Percentiles rank a stretch among this genome's conserved stretches.
phyloP scores from a whole-genome alignment of 1,140 invertebrate species.

The Bombus waltoni region DNA sequence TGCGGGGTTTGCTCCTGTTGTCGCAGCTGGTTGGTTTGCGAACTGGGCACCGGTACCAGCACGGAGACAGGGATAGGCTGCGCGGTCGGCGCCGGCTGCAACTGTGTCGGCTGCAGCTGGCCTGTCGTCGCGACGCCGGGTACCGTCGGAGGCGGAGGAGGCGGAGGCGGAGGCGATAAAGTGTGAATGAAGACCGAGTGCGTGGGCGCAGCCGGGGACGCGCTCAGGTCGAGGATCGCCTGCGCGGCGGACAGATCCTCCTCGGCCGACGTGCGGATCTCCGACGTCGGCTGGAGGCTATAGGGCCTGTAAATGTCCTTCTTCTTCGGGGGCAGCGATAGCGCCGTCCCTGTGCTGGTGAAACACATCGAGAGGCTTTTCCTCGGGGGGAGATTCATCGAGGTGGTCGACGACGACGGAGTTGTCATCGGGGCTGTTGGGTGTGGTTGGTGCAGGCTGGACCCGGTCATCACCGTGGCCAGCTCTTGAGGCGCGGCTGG shows the following conservation, averaged over 20 bases:
- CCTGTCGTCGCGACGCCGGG: not conserved
- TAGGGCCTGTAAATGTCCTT: constrained; percentile 94
- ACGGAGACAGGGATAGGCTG: constrained; percentile 76
- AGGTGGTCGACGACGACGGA: constrained; percentile 62
- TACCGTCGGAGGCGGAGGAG: constrained; percentile 61
- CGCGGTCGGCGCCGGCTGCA: constrained; percentile 53
- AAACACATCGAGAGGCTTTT: constrained; percentile 91
- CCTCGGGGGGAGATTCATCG: constrained; percentile 80
- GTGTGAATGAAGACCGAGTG: constrained; percentile 81
- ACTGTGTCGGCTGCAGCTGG: constrained; percentile 30
- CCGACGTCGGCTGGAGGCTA: constrained; percentile 87
- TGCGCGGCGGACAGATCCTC: constrained; percentile 93
- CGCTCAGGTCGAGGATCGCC: constrained; percentile 93
- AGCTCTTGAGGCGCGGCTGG: constrained; percentile 57
- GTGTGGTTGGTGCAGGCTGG: constrained; percentile 58
- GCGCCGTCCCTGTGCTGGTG: constrained; percentile 90
- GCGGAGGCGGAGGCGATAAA: constrained; percentile 83
- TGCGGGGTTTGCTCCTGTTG: constrained; percentile 68
- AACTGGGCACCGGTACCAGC: constrained; percentile 72
- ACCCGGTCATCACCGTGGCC: constrained; percentile 50
- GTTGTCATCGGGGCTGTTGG: constrained; percentile 75
- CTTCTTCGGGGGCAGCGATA: constrained; percentile 92
- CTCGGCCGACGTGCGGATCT: constrained; percentile 87
- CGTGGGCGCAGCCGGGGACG: constrained; percentile 88
- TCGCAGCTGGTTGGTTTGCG: constrained; percentile 69